Evolutionary conservation across 1,140 invertebrate genomes (phyloP), one percentile per base, ranked within the genome.

Genomic region (Drosophila subobscura): DNA sequence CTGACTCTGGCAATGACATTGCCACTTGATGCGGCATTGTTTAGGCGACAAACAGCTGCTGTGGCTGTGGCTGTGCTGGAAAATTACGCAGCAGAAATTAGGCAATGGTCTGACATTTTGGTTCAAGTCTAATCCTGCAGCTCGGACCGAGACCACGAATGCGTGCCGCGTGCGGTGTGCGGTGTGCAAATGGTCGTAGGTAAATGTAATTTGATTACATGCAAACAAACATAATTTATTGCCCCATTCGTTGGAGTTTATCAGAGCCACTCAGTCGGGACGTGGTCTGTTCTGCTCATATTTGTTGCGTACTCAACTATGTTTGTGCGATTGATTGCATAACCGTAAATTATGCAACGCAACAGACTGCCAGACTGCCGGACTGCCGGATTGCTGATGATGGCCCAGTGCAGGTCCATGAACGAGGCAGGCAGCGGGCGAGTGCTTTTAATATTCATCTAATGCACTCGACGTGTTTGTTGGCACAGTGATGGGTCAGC

Each of bases 391-490:
- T 42, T 51, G 59, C 37, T 55, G 50, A 46, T 56, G 56, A 51
- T 61, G 79, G 60, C 60, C 60, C 64, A 27, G 27, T 55, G 27
- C 59, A 74, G 57, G 33, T 63, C 22, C 66, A 47, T 20, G 66
- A 23, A 40, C 45, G 60, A 59, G 75, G 25, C 16, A 1, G 40
- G 53, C 70, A 67, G 54, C 54, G 33, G 46, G 23, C 53, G 52
- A 77, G 73, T 80, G 83, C 78, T 86, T 81, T 86, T 86, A 86
- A 88, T 88, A 88, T 86, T 83, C 81, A 81, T 72, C 74, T 88
- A 88, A 88, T 86, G 83, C 81, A 88, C 83, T 88, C 83, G 55
- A 75, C 83, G 54, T 57, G 41, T 16, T 37, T 22, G 51, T 57
- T 27, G 16, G 50, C 40, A 33, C 40, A 45, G 7, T n/a, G 29